A percentile compares a stretch with the other conserved stretches of the same genome.
These are phyloP conservation scores for Periophthalmodon schlosseri DNA, from an alignment of 2,113 vertebrate genomes.

Conservation along the genomic window DNA sequence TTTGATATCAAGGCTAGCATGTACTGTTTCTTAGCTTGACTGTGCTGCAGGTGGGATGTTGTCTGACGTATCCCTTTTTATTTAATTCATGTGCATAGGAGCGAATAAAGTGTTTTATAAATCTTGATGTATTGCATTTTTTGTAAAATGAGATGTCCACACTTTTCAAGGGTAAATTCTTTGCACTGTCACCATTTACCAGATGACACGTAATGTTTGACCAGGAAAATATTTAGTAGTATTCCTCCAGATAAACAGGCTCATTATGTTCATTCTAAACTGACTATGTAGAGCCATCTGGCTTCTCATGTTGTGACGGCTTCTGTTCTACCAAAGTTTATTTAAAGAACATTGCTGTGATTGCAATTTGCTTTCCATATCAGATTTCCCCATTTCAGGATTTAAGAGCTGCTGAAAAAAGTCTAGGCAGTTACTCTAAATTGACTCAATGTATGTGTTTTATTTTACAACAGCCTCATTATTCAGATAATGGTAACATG, in stretches of 20 bases:
- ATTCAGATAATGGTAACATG: too few species aligned
- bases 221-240: neutral
- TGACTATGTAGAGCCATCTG: too few species aligned
- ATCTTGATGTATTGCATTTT: neutral
- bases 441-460: too few species aligned
- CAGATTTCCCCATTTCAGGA: neutral
- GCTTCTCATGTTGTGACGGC: too few species aligned
- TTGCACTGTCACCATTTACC: neutral
- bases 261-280: neutral
- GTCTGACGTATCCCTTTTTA: conserved; percentile 72
- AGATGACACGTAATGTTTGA: neutral
- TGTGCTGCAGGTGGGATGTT: conserved; percentile 73
- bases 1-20: conserved; percentile 62
- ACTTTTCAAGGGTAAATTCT: neutral
- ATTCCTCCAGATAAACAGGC: neutral
- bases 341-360: neutral
- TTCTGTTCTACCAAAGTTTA: too few species aligned
- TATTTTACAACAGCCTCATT: too few species aligned
- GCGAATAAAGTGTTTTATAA: conserved; percentile 72
- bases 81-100: conserved; percentile 72
- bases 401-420: neutral
- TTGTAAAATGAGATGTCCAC: neutral
- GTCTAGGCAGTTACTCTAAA: neutral
- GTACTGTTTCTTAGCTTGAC: conserved; percentile 57
- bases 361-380: neutral